These are phyloP conservation scores for Psylliodes chrysocephalus DNA, from an alignment of 2,888 invertebrate genomes.

Conservation along the genomic window DNA sequence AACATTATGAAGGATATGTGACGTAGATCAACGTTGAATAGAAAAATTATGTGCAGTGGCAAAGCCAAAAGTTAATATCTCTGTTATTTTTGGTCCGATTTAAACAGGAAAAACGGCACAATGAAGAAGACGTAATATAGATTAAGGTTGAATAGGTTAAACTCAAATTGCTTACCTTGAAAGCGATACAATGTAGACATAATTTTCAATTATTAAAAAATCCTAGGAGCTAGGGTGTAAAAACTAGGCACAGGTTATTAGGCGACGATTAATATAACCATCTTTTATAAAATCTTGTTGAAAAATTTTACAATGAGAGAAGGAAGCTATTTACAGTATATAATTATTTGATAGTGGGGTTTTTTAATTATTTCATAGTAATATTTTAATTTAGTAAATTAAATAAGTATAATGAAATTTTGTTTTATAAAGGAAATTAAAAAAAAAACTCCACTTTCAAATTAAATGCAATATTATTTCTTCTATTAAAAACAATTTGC, in stretches of 20 bases:
- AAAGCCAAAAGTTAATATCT: too few relatives aligned
- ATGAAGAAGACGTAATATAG: too few relatives aligned
- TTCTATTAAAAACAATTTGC: slow-evolving; percentile 45
- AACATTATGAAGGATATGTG: too few relatives aligned
- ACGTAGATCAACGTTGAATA: too few relatives aligned
- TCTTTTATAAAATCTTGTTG: slow-evolving; percentile 45
- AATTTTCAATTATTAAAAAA: slow-evolving; percentile 22
- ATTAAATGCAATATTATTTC: slow-evolving; percentile 39
- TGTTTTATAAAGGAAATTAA: too few relatives aligned
- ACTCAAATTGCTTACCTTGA: not conserved
- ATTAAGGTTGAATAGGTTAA: too few relatives aligned
- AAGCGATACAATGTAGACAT: not conserved
- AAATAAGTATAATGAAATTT: too few relatives aligned
- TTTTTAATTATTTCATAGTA: slow-evolving; percentile 14
- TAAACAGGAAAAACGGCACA: too few relatives aligned
- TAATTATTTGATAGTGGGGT: slow-evolving; percentile 35
- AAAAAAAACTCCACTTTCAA: slow-evolving; percentile 36
- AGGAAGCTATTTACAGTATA: slow-evolving; percentile 36
- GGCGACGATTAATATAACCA: slow-evolving; percentile 47
- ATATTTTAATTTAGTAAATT: not conserved
- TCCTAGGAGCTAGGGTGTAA: slow-evolving; percentile 53
- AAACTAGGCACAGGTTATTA: slow-evolving; percentile 59
- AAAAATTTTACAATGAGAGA: slow-evolving; percentile 26
- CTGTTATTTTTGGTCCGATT: too few relatives aligned
- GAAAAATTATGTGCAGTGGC: too few relatives aligned